These are phyloP conservation scores for Brachionus calyciflorus DNA, from an alignment of 1,140 invertebrate species.

Conservation along the genomic window DNA sequence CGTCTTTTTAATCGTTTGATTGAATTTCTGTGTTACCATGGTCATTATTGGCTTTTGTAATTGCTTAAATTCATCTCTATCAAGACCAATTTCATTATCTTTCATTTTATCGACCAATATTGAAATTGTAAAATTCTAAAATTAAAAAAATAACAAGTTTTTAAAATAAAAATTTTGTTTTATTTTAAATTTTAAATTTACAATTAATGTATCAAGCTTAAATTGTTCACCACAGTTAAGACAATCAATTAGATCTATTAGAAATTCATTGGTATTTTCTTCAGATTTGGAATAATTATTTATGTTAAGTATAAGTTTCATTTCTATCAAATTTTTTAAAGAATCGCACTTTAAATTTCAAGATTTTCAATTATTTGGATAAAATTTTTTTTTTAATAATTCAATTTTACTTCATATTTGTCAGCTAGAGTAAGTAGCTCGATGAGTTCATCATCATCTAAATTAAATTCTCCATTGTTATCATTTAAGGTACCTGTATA, in stretches of 20 bases:
- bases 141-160: too few relatives aligned
- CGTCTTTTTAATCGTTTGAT: too few relatives aligned
- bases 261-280: neutral
- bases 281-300: neutral
- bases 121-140: neutral
- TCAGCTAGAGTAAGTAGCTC: conserved; percentile 21
- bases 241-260: neutral
- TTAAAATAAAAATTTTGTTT: too few relatives aligned
- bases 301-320: neutral
- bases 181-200: too few relatives aligned
- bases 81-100: neutral
- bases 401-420: conserved; percentile 46
- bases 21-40: too few relatives aligned
- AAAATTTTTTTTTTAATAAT: neutral
- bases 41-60: neutral
- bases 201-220: neutral
- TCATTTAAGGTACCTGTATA: conserved; percentile 14
- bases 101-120: neutral
- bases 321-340: conserved; percentile 5
- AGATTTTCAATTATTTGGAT: neutral
- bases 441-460: neutral
- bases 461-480: neutral
- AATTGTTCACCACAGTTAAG: neutral
- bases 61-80: neutral
- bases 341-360: neutral